phyloP scores from a whole-genome alignment of 1,140 invertebrate species.

The Papilio machaon region DNA sequence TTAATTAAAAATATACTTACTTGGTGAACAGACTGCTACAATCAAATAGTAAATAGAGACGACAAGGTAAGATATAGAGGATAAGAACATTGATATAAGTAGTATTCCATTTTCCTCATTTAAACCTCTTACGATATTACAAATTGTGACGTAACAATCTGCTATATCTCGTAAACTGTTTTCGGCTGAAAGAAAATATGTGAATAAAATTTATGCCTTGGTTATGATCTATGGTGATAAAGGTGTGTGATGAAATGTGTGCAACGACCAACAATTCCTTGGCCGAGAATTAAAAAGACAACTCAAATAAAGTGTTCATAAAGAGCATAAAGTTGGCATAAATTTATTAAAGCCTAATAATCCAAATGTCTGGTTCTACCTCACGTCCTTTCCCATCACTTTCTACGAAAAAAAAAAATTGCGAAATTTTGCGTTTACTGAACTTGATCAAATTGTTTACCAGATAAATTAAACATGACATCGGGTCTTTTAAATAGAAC shows the following conservation, averaged over 20 bases:
- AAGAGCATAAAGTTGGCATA: no score
- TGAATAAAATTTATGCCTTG: not conserved
- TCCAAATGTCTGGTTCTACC: no score
- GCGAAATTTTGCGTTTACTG: not conserved
- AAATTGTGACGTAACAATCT: constrained; percentile 21
- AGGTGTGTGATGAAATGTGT: no score
- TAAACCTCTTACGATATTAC: not conserved
- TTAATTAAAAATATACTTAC: not conserved
- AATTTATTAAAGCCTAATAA: no score
- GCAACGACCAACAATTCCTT: no score
- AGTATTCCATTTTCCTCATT: constrained; percentile 15
- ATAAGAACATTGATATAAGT: not conserved
- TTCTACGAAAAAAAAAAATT: not conserved
- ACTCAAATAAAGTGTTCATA: no score
- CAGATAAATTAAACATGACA: not conserved
- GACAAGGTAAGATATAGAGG: not conserved
- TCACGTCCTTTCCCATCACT: no score
- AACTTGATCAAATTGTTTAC: not conserved
- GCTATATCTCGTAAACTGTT: constrained; percentile 11
- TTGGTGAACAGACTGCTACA: not conserved
- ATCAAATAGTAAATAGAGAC: constrained; percentile 21
- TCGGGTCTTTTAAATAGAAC: not conserved
- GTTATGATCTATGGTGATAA: no score
- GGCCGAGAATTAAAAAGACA: no score
- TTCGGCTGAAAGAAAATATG: not conserved